phyloP scores from a whole-genome alignment of 30 jellyfish, hydroid and myxozoan genomes.

The Hydractinia symbiolongicarpus region DNA sequence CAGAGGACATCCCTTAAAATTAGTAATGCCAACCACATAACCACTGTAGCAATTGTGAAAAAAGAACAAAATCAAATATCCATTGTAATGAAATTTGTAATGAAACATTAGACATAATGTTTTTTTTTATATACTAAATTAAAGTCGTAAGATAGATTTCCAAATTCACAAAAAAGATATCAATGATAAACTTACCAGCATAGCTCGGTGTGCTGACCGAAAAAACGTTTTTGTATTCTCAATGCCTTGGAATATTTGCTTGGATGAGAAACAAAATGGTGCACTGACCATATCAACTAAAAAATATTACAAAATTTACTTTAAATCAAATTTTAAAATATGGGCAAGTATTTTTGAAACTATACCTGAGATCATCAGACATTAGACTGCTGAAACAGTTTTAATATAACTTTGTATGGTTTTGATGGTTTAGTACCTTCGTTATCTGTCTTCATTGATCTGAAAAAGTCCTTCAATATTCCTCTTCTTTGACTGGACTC shows the following conservation, averaged over 20 bases:
- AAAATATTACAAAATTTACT: background rate
- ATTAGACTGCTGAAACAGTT: background rate
- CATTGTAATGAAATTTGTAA: too few relatives aligned
- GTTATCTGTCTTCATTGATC: slow-evolving; percentile 23
- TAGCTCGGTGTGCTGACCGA: slow-evolving; percentile 76
- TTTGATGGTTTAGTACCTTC: slow-evolving; percentile 23
- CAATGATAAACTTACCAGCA: slow-evolving; percentile 53
- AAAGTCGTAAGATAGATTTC: background rate
- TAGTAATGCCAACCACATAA: too few relatives aligned
- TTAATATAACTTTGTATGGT: background rate
- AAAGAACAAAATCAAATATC: too few relatives aligned
- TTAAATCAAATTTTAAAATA: background rate
- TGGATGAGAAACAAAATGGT: slow-evolving; percentile 65
- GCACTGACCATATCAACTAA: slow-evolving; percentile 75
- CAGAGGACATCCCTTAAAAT: too few relatives aligned
- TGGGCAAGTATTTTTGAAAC: background rate
- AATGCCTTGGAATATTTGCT: slow-evolving; percentile 51
- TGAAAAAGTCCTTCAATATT: background rate
- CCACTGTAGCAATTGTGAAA: too few relatives aligned
- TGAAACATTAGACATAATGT: too few relatives aligned
- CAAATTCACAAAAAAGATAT: background rate
- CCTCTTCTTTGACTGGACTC: background rate
- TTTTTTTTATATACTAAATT: too few relatives aligned
- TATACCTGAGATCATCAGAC: background rate
- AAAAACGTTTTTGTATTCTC: slow-evolving; percentile 48